phyloP scores from a whole-genome alignment of 2,797 vertebrate genomes.

The Zenarchopterus dispar region DNA sequence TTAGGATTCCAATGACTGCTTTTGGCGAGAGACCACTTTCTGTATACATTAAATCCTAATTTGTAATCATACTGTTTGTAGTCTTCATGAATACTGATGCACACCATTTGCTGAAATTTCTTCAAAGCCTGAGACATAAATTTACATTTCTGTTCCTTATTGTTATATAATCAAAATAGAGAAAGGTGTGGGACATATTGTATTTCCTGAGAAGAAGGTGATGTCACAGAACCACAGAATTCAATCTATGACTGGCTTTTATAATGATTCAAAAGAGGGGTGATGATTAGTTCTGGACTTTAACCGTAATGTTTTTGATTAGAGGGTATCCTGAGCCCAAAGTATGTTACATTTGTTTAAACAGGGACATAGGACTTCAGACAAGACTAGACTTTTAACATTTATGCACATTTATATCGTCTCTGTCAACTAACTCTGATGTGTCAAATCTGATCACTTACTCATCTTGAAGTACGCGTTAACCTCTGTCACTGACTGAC shows the following conservation, averaged over 20 bases:
- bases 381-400: slow-evolving; percentile 16
- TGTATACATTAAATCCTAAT: slow-evolving; percentile 8
- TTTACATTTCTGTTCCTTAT: neutral
- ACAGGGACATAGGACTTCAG: neutral
- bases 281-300: too few relatives aligned
- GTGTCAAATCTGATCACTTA: slow-evolving; percentile 35
- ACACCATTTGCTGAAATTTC: neutral
- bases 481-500: slow-evolving; percentile 19
- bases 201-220: too few relatives aligned
- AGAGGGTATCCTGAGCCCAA: too few relatives aligned
- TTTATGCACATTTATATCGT: slow-evolving; percentile 19
- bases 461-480: slow-evolving; percentile 29
- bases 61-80: slow-evolving; percentile 12
- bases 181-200: too few relatives aligned
- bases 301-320: too few relatives aligned
- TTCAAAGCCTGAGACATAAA: neutral
- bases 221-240: too few relatives aligned
- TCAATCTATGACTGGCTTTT: too few relatives aligned
- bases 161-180: too few relatives aligned
- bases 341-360: neutral
- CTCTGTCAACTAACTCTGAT: slow-evolving; percentile 15
- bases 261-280: too few relatives aligned
- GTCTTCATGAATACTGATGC: neutral
- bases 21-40: neutral
- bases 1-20: neutral